A percentile compares a stretch with the other conserved stretches of the same genome.
Evolutionary conservation across 2,888 invertebrate species (phyloP).

Genomic region (Aplocera efformata): DNA sequence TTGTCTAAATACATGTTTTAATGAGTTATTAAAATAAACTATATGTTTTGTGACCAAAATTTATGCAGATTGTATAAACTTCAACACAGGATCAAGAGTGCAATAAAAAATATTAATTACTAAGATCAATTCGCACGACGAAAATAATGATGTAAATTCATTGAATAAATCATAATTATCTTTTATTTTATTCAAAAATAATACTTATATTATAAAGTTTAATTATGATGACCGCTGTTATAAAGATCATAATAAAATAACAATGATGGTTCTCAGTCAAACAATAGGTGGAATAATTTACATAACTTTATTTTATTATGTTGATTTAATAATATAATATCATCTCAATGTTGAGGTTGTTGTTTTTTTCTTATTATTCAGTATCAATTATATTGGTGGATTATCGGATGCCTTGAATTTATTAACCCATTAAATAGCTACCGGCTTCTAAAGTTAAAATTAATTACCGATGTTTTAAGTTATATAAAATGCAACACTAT

Average conservation of each 20-base stretch:
- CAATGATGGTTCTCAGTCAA: conserved; percentile 10
- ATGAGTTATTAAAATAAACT: too few relatives aligned
- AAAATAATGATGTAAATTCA: background rate
- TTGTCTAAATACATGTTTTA: too few relatives aligned
- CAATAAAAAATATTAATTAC: background rate
- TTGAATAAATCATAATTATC: conserved; percentile 3
- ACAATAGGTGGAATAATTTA: conserved; percentile 11
- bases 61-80: too few relatives aligned
- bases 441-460: too few relatives aligned
- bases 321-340: conserved; percentile 1
- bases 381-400: too few relatives aligned
- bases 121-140: conserved; percentile 1
- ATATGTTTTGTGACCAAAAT: too few relatives aligned
- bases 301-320: conserved; percentile 14
- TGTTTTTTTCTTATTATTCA: background rate
- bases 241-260: conserved; percentile 9
- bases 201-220: conserved; percentile 1
- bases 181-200: conserved; percentile 5
- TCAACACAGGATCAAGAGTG: background rate
- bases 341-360: conserved; percentile 2
- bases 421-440: too few relatives aligned
- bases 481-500: too few relatives aligned
- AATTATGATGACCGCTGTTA: conserved; percentile 8
- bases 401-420: too few relatives aligned
- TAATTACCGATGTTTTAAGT: too few relatives aligned